A percentile compares a stretch with the other conserved stretches of the same genome.
Conservation (phyloP, 1,140 invertebrate genomes). For the Pygmarrhopalites habei region DNA sequence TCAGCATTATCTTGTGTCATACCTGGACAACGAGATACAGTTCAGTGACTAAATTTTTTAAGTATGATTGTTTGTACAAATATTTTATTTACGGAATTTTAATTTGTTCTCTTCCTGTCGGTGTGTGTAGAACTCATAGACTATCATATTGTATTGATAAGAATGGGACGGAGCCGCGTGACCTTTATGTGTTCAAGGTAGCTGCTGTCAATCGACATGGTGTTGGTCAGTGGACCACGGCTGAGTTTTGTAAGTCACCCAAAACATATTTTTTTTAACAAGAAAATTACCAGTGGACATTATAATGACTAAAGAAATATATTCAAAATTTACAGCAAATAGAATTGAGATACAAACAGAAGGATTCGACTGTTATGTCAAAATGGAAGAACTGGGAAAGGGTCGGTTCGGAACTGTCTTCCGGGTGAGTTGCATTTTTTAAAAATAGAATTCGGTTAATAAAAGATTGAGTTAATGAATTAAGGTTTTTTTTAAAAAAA, state of each 20-base stretch:
- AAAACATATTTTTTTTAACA: no score
- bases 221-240: constrained; percentile 8
- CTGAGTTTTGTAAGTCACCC: neutral
- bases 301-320: no score
- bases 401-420: constrained; percentile 71
- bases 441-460: neutral
- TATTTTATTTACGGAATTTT: no score
- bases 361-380: constrained; percentile 50
- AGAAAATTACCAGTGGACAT: no score
- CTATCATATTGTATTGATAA: neutral
- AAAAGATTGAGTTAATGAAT: neutral
- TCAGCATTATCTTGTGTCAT: constrained; percentile 55
- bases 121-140: neutral
- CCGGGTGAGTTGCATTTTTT: constrained; percentile 44
- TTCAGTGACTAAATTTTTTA: neutral
- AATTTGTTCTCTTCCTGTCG: no score
- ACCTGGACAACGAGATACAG: constrained; percentile 9
- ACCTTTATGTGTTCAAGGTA: constrained; percentile 1
- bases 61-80: neutral
- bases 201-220: constrained; percentile 41
- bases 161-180: neutral
- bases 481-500: neutral
- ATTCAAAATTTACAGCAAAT: neutral
- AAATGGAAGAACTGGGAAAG: constrained; percentile 69
- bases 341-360: constrained; percentile 19